Percentiles rank a stretch among this genome's conserved stretches.
These are phyloP conservation scores for Carabus problematicus DNA, from an alignment of 2,888 invertebrate genomes.

Conservation along the genomic window DNA sequence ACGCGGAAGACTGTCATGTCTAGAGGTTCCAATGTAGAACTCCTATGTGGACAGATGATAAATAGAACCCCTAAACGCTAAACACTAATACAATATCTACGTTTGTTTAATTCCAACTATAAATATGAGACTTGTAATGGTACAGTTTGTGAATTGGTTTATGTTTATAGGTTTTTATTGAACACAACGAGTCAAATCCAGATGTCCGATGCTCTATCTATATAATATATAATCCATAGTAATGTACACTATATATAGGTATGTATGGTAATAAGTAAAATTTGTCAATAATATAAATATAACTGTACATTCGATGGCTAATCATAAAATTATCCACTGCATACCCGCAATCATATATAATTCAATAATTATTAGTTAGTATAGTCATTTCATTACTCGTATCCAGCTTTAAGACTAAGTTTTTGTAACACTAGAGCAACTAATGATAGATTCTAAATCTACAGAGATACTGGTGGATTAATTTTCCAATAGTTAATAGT, in stretches of 20 bases:
- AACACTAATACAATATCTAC: too few relatives aligned
- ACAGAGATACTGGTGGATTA: not conserved
- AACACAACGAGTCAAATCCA: conserved; percentile 56
- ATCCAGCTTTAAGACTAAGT: not conserved
- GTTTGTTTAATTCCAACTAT: too few relatives aligned
- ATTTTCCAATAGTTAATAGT: not conserved
- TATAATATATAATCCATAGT: conserved; percentile 18
- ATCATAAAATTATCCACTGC: conserved; percentile 22
- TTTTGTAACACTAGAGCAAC: not conserved
- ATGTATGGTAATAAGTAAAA: conserved; percentile 26
- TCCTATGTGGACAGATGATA: too few relatives aligned
- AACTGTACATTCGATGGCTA: conserved; percentile 35
- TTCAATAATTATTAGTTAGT: conserved; percentile 6
- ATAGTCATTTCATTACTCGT: not conserved
- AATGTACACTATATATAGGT: conserved; percentile 33
- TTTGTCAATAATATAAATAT: conserved; percentile 17
- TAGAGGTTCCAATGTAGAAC: too few relatives aligned
- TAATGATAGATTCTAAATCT: too few relatives aligned
- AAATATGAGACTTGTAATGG: too few relatives aligned
- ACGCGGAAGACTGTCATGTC: too few relatives aligned
- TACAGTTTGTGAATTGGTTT: not conserved
- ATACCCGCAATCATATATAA: conserved; percentile 4
- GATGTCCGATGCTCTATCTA: conserved; percentile 46
- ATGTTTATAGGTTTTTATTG: conserved; percentile 54
- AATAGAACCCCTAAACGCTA: too few relatives aligned